Conservation (phyloP, 1,140 invertebrate species). For the Cotesia glomerata region DNA sequence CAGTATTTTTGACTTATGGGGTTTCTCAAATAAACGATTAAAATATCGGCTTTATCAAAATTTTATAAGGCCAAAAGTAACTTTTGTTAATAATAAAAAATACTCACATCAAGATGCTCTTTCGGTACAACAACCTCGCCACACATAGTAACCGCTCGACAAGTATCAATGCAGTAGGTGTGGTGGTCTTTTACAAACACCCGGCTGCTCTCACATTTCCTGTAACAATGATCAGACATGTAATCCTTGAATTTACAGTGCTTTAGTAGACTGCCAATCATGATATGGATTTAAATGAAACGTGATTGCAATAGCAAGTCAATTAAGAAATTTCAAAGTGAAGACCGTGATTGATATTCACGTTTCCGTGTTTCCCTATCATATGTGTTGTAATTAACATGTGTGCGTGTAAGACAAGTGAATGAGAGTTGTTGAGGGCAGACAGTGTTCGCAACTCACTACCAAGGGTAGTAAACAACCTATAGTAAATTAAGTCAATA, state of each 20-base stretch:
- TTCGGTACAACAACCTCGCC: constrained; percentile 93
- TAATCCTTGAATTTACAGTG: too few species aligned
- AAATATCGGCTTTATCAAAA: too few species aligned
- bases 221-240: constrained; percentile 50
- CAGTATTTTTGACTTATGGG: too few species aligned
- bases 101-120: constrained; percentile 87
- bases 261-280: too few species aligned
- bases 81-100: too few species aligned
- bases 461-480: neutral
- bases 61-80: too few species aligned
- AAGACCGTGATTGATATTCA: too few species aligned
- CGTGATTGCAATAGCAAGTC: neutral
- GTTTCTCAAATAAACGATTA: too few species aligned
- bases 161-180: constrained; percentile 88
- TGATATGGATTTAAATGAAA: neutral
- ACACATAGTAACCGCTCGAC: constrained; percentile 86
- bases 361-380: too few species aligned
- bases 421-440: neutral
- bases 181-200: constrained; percentile 82
- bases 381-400: too few species aligned
- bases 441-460: too few species aligned
- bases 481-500: constrained; percentile 10
- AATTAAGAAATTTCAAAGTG: neutral
- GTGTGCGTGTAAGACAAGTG: neutral
- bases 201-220: constrained; percentile 82